These are phyloP conservation scores for Ictalurus punctatus DNA, from an alignment of 2,113 vertebrate genomes.

Conservation along the genomic window DNA sequence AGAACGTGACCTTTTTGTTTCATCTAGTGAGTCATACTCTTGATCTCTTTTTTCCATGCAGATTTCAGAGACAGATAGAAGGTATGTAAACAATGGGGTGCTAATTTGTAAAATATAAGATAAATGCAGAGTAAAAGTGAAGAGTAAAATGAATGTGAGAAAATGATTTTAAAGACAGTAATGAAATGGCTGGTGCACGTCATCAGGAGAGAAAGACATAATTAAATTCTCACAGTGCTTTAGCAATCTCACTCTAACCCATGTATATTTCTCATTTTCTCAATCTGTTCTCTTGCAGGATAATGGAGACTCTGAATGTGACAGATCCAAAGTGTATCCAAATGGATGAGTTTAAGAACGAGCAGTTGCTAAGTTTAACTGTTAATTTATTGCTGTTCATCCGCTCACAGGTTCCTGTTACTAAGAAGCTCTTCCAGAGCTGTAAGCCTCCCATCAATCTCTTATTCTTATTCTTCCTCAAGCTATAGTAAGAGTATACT, in stretches of 20 bases:
- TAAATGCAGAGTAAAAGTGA: not conserved
- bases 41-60: constrained; percentile 38
- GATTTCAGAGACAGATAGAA: constrained; percentile 58
- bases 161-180: not conserved
- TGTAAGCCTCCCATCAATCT: constrained; percentile 61
- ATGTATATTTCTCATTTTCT: constrained; percentile 3
- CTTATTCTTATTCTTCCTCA: not conserved
- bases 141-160: not conserved
- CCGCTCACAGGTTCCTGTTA: constrained; percentile 72
- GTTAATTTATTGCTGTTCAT: constrained; percentile 70
- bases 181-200: not conserved
- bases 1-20: constrained; percentile 21
- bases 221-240: not conserved
- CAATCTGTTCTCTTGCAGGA: constrained; percentile 14
- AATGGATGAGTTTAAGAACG: constrained; percentile 72
- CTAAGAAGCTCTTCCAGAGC: constrained; percentile 70
- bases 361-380: constrained; percentile 70
- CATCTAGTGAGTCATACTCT: not conserved
- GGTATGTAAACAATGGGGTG: constrained; percentile 47
- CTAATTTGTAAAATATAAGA: not conserved
- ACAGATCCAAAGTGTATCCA: constrained; percentile 67
- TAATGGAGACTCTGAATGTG: constrained; percentile 60
- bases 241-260: not conserved
- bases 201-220: not conserved
- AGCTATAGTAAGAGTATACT: not conserved